Conservation (phyloP, 2,888 invertebrate genomes). For the Drosophila diplacantha region DNA sequence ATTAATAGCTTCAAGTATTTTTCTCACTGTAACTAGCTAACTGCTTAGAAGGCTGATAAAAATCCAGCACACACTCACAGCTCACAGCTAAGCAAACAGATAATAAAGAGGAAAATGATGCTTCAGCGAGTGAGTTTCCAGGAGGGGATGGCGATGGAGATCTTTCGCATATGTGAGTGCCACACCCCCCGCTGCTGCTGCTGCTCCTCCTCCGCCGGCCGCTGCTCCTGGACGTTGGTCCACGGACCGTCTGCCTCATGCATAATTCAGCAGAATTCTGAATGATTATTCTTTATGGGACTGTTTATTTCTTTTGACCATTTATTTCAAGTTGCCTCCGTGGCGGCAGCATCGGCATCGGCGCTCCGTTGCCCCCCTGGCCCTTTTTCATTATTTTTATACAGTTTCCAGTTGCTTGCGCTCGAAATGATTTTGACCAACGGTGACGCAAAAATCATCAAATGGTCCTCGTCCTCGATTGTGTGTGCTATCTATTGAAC, state of each 20-base stretch:
- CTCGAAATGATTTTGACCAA: conserved; percentile 72
- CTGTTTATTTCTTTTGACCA: conserved; percentile 78
- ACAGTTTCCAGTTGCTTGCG: conserved; percentile 75
- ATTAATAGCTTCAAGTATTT: background rate
- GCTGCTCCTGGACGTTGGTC: conserved; percentile 34
- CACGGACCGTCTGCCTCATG: conserved; percentile 67
- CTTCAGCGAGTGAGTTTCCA: conserved; percentile 32
- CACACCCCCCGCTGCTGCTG: conserved; percentile 45
- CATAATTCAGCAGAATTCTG: conserved; percentile 78
- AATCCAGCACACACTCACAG: conserved; percentile 60
- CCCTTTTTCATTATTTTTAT: conserved; percentile 65
- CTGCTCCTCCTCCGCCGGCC: conserved; percentile 22
- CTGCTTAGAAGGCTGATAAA: conserved; percentile 70
- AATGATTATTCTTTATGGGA: conserved; percentile 78
- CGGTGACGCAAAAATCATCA: conserved; percentile 73
- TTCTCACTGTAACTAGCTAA: conserved; percentile 37
- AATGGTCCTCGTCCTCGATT: conserved; percentile 43
- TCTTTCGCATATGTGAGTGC: conserved; percentile 66
- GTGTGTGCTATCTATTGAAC: conserved; percentile 65
- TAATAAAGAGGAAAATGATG: conserved; percentile 72
- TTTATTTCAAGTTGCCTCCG: conserved; percentile 75
- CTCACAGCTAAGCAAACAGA: conserved; percentile 64
- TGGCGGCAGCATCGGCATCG: conserved; percentile 50
- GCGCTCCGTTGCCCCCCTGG: conserved; percentile 9
- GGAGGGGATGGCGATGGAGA: conserved; percentile 20